Evolutionary conservation across 1,140 invertebrate genomes (phyloP).

Genomic region (Neotoxoptera formosana): DNA sequence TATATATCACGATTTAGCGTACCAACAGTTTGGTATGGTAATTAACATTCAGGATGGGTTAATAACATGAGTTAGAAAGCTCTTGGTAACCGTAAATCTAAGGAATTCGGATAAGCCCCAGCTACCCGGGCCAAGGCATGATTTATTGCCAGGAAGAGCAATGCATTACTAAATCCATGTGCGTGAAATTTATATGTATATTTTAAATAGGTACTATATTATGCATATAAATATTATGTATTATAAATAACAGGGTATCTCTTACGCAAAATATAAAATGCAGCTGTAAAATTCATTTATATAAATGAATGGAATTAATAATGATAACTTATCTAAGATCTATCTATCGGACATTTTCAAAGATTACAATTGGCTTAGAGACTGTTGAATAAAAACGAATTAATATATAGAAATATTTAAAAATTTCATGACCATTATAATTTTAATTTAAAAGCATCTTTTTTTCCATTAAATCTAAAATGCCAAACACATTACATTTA

Average conservation of each 20-base stretch:
- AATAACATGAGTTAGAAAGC: conserved; percentile 46
- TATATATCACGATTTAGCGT: conserved; percentile 46
- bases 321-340: not conserved
- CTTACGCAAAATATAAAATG: not conserved
- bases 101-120: conserved; percentile 53
- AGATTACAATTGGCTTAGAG: not conserved
- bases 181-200: conserved; percentile 32
- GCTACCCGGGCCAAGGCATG: not conserved
- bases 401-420: too few species aligned
- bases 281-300: not conserved
- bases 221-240: not conserved
- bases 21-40: conserved; percentile 41
- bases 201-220: not conserved
- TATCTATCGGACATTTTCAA: not conserved
- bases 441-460: not conserved
- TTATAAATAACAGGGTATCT: not conserved
- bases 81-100: conserved; percentile 41
- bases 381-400: not conserved
- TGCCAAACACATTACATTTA: not conserved
- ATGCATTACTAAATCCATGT: conserved; percentile 45
- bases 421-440: not conserved
- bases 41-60: conserved; percentile 50
- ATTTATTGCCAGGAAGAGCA: conserved; percentile 43
- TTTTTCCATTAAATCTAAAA: not conserved
- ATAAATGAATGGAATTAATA: not conserved